Base-by-base conservation (phyloP, 2,888 invertebrate genomes). In the Pseudeuparius sepicola region DNA sequence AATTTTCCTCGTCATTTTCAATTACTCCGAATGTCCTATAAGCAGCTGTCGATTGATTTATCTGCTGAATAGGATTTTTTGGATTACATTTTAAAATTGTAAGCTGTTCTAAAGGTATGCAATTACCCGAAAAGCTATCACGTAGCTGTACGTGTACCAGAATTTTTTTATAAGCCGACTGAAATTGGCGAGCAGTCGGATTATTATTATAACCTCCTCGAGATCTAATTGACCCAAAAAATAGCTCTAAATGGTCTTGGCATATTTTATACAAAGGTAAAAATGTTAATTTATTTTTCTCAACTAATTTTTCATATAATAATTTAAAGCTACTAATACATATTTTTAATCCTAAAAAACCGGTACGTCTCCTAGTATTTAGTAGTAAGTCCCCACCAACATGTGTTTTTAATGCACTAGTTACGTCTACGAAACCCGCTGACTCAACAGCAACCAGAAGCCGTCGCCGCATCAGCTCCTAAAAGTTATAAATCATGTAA, bases 161-260 rank as follows among this genome's bases (percentile, higher is more conserved):
- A n/a, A n/a, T n/a, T n/a, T 27, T 28, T 28, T 34, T 34, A 34
- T 26, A 34, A 3, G 27, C 27, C 4, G 34, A 34, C 12, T 26
- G 34, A 26, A 34, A 25, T 14, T 34, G 26, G 4, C 33, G 6
- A 4, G 27, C 27, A n/a, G 34, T 34, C 7, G 13, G 27, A 11
- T 34, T 26, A 34, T 26, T 25, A 16, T 33, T 34, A 3, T 14
- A 17, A 12, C 34, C 34, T 26, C 27, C 34, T 18, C 18, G 27
- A 11, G 17, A 26, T 2, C 34, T 3, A 20, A 34, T 24, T 3
- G 14, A 32, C 10, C 12, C 14, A 24, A 32, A 24, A 9, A 23
- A 24, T 9, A 24, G 12, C 9, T 32, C 32, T 24, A 24, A 14
- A n/a, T 32, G 5, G 11, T 32, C 24, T 13, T 31, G 31, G 10